These are phyloP conservation scores for Macroglossus sobrinus DNA, from an alignment of 2,113 vertebrate species.

Conservation along the genomic window DNA sequence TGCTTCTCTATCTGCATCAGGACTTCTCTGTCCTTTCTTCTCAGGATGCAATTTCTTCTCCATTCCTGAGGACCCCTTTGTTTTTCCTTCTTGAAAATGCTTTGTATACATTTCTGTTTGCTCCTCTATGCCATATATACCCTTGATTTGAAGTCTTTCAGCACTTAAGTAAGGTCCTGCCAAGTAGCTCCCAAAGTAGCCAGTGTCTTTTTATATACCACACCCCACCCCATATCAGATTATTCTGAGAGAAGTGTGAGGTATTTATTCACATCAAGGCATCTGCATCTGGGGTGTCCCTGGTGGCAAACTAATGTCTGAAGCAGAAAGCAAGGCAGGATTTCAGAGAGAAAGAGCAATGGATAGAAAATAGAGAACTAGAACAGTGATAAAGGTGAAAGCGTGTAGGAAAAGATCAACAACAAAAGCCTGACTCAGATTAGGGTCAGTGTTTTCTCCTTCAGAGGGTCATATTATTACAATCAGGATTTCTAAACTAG, in stretches of 20 bases:
- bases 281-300: background rate
- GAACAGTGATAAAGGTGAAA: background rate
- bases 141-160: background rate
- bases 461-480: background rate
- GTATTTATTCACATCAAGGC: background rate
- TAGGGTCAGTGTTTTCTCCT: background rate
- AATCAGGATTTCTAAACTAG: background rate
- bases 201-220: background rate
- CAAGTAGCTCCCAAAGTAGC: background rate
- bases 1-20: background rate
- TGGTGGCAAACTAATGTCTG: background rate
- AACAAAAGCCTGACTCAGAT: background rate
- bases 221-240: accelerated
- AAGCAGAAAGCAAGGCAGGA: background rate
- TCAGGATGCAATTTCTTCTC: background rate
- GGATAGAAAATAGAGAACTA: background rate
- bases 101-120: background rate
- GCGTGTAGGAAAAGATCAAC: background rate
- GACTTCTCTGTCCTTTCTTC: background rate
- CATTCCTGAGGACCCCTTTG: background rate
- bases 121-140: background rate
- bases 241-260: background rate
- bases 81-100: background rate
- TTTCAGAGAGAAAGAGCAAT: background rate
- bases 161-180: background rate